Conservation (phyloP, 1,140 invertebrate species). For the Bombus waltoni region DNA sequence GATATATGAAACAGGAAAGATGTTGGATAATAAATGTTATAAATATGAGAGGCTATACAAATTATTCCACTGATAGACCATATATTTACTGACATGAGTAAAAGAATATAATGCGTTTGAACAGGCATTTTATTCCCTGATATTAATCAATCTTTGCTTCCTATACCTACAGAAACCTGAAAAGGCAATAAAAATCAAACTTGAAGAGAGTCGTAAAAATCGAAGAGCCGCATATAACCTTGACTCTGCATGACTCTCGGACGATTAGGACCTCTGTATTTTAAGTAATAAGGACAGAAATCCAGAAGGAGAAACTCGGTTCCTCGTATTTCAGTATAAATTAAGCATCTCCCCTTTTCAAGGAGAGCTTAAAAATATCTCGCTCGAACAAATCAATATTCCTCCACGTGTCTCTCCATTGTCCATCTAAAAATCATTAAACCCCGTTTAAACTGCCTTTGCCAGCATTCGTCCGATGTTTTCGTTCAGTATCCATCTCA, state of each 20-base stretch:
- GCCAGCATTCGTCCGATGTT: neutral
- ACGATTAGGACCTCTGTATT: neutral
- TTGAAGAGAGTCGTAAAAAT: neutral
- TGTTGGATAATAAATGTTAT: too few species aligned
- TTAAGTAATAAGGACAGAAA: neutral
- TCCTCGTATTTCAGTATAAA: constrained; percentile 6
- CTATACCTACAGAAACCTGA: too few species aligned
- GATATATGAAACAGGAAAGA: too few species aligned
- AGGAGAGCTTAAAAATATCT: constrained; percentile 25
- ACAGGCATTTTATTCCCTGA: too few species aligned
- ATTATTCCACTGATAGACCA: too few species aligned
- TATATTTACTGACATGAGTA: too few species aligned
- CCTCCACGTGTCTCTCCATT: neutral
- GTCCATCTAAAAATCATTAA: neutral
- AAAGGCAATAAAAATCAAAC: neutral
- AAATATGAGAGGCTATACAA: too few species aligned
- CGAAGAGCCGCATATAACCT: neutral
- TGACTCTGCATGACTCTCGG: neutral
- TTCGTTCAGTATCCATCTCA: neutral
- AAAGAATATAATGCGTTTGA: too few species aligned
- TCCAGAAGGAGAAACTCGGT: too few species aligned
- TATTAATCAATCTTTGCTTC: too few species aligned
- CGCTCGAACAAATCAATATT: constrained; percentile 1
- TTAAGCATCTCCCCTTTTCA: neutral
- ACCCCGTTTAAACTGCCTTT: neutral